These are phyloP conservation scores for Drosophila funebris DNA, from an alignment of 1,140 invertebrate genomes.

Conservation along the genomic window DNA sequence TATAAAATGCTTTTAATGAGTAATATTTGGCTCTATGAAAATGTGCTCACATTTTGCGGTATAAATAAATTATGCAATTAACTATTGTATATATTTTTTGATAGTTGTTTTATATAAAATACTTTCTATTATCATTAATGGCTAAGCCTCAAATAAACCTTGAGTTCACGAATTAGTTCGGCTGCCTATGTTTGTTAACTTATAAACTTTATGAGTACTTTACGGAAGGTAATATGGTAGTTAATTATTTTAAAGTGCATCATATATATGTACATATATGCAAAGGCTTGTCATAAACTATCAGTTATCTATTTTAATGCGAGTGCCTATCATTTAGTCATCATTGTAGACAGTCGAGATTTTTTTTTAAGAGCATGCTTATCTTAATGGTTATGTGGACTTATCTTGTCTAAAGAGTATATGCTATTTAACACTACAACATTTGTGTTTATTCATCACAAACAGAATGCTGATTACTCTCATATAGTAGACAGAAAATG, in stretches of 20 bases:
- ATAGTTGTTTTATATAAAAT: no score
- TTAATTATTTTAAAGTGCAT: not conserved
- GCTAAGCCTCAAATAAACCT: no score
- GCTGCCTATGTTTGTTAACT: not conserved
- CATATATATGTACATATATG: no score
- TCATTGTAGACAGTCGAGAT: not conserved
- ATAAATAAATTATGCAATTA: no score
- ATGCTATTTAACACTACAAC: no score
- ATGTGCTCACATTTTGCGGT: no score
- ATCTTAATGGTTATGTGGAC: not conserved
- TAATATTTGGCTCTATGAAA: no score
- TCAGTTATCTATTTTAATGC: not conserved
- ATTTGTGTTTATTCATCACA: not conserved
- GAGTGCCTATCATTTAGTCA: not conserved
- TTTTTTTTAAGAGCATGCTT: not conserved
- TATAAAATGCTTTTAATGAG: no score
- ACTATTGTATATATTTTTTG: no score
- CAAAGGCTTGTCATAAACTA: not conserved
- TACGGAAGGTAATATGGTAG: not conserved
- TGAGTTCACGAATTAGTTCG: not conserved
- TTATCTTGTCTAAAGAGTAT: not conserved
- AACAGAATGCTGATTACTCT: not conserved
- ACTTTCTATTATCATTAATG: no score
- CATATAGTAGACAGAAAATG: no score
- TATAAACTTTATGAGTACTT: not conserved